Evolutionary conservation across 2,113 vertebrate species (phyloP), one percentile per base, ranked within the genome.

Genomic region (Chionodraco myersi): DNA sequence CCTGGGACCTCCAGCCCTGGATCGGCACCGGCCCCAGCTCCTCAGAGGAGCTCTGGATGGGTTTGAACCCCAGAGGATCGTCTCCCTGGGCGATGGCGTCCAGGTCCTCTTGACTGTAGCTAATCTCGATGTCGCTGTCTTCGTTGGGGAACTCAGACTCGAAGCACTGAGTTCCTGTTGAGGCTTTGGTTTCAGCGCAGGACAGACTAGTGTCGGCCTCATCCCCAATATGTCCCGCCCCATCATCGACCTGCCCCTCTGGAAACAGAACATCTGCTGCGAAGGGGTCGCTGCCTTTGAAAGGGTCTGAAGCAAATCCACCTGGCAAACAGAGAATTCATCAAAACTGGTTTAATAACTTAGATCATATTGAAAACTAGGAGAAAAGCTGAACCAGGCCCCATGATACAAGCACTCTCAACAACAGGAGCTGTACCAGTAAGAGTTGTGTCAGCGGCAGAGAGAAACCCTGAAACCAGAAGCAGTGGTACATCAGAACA

Each of bases 211-310:
- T 81, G 67, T 93, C 93, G 0, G 57, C 89, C 15, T 93, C 92
- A 3, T 91, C 92, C 0, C 34, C 60, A 2, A 47, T 60, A 3
- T 68, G 71, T 23, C 7, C 90, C 6, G 44, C 10, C 9, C 21
- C 83, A 4, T 58, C 13, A 5, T 23, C 2, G 0, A 10, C 13
- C 0, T 61, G 77, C 11, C 88, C 87, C 0, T 95, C 95, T 6
- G 94, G 95, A 88, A 97, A 97, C 92, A 99, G 95, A 45, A 89
- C 77, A 69, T 98, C 97, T 64, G 96, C 93, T 67, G 96, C 97
- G 92, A 99, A 99, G 4, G 98, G 98, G 86, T 99, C 96, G 9
- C 96, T 97, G 88, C 97, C 97, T 96, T 97, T 99, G 90, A 99
- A 99, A 59, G 97, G 98, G 90, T 99, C 98, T 45, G 96, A 96